Conservation (phyloP, 2,797 vertebrate species). For the Bradypodion ventrale region DNA sequence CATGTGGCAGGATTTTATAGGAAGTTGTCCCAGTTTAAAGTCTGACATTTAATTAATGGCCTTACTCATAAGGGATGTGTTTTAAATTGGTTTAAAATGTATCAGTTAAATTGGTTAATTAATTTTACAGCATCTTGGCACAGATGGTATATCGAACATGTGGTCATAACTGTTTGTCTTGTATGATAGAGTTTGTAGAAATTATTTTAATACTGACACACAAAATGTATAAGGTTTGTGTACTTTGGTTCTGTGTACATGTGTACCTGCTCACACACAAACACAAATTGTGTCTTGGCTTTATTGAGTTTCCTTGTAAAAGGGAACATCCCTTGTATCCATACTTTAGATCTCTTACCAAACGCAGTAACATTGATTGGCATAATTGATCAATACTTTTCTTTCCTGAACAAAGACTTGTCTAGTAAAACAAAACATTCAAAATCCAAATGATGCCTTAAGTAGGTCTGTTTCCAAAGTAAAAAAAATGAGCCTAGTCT, state of each 20-base stretch:
- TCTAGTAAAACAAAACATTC: neutral
- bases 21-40: conserved; percentile 20
- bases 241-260: neutral
- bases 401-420: neutral
- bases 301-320: neutral
- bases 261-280: no score
- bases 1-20: neutral
- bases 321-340: neutral
- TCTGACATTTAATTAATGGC: conserved; percentile 14
- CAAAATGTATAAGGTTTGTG: neutral
- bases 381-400: neutral
- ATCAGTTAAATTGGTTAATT: conserved; percentile 24
- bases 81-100: conserved; percentile 26
- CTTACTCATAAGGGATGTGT: conserved; percentile 1
- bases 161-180: conserved; percentile 11
- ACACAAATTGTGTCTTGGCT: neutral
- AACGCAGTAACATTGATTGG: neutral
- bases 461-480: neutral
- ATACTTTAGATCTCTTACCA: neutral
- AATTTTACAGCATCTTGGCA: conserved; percentile 33
- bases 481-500: neutral
- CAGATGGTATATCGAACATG: conserved; percentile 13
- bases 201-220: conserved; percentile 7
- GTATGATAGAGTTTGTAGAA: conserved; percentile 12
- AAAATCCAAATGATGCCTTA: neutral